Evolutionary conservation across 2,888 invertebrate genomes (phyloP), one percentile per base, ranked within the genome.

Genomic region (Drosophila phalerata): DNA sequence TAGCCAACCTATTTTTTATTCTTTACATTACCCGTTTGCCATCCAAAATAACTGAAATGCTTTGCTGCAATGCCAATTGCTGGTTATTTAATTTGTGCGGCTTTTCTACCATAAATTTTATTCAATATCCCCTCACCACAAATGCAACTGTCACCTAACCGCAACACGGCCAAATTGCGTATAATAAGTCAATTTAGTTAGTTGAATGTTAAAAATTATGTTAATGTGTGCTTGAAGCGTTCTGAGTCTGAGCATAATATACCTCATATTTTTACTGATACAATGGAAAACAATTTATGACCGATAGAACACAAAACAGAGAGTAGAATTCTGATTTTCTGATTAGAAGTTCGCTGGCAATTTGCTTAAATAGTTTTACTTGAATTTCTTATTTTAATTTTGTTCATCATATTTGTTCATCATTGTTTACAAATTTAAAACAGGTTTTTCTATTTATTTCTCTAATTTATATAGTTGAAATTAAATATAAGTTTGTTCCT

Each of bases 1-100:
- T 22, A 62, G 60, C 64, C 63, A 60, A 53, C 57, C 57, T 62
- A 66, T 56, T 53, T 45, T 61, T 22, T 55, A 2, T 22, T 22
- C 48, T 51, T 30, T 40, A 40, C 22, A 22, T 22, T 34, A n/a
- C 32, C 8, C n/a, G 30, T 55, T 9, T 22, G 25, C 3, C 51
- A 19, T 22, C 8, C 37, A 15, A 73, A 67, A 64, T 76, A 61
- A 40, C 52, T 70, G 42, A 74, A 67, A 57, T 69, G 34, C n/a
- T 56, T 56, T 40, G 37, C 17, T 51, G 61, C 53, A 42, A 5
- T 42, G n/a, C 40, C 57, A 62, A 49, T 65, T 65, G 69, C 45
- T 66, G 34, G 43, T 38, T 51, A 60, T 66, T 70, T 60, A 55
- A 68, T 57, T 58, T 55, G 45, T 51, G 42, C 37, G 28, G 22